These are phyloP conservation scores for Pherbina coryleti DNA, from an alignment of 2,888 invertebrate genomes.

Conservation along the genomic window DNA sequence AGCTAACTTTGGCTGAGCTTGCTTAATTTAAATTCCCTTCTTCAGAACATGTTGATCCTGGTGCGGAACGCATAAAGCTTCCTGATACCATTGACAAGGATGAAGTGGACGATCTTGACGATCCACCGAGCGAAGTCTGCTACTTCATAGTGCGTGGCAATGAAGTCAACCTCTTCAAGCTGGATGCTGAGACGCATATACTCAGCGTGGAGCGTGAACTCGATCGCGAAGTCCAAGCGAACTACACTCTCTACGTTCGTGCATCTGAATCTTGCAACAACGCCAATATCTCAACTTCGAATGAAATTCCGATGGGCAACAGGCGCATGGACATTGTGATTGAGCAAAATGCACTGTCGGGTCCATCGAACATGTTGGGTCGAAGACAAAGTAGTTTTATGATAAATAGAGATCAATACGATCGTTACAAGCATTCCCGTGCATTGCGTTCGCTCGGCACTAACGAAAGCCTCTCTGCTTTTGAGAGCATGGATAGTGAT, in stretches of 20 bases:
- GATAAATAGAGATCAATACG: slow-evolving; percentile 45
- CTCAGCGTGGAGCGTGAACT: slow-evolving; percentile 72
- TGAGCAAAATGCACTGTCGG: slow-evolving; percentile 27
- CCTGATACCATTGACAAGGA: slow-evolving; percentile 89
- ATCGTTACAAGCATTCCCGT: slow-evolving; percentile 60
- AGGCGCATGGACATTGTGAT: slow-evolving; percentile 49
- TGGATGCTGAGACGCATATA: slow-evolving; percentile 81
- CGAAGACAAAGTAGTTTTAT: slow-evolving; percentile 47
- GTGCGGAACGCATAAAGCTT: slow-evolving; percentile 77
- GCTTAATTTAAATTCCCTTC: neutral
- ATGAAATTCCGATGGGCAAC: neutral
- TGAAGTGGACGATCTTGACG: slow-evolving; percentile 85
- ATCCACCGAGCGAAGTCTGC: slow-evolving; percentile 87
- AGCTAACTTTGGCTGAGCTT: no score
- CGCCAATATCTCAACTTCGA: slow-evolving; percentile 21
- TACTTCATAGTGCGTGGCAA: slow-evolving; percentile 93
- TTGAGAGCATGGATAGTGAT: neutral
- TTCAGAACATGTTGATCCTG: slow-evolving; percentile 73
- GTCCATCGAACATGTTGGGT: slow-evolving; percentile 44
- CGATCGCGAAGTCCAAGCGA: slow-evolving; percentile 80
- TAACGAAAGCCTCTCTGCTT: slow-evolving; percentile 7
- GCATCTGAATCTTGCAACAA: slow-evolving; percentile 86
- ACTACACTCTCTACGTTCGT: slow-evolving; percentile 80
- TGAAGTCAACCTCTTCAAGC: slow-evolving; percentile 77
- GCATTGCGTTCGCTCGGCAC: slow-evolving; percentile 50